A percentile compares a stretch with the other conserved stretches of the same genome.
These are phyloP conservation scores for Chouioia cunea DNA, from an alignment of 2,888 invertebrate species.

Conservation along the genomic window DNA sequence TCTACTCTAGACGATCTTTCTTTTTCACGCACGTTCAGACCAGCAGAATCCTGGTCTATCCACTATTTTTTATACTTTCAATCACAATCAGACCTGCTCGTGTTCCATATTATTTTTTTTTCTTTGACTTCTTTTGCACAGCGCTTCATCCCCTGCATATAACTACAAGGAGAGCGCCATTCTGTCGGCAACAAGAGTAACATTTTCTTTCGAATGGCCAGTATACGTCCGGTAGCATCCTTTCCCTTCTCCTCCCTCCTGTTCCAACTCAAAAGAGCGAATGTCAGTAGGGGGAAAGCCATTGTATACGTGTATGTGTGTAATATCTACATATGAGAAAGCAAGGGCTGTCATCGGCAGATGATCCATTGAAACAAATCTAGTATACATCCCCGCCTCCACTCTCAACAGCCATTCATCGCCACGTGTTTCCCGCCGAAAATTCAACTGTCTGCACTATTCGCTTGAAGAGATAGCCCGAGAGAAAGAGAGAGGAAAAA, in stretches of 20 bases:
- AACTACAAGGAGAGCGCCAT: slow-evolving; percentile 46
- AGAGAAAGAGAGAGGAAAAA: background rate
- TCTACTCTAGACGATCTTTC: slow-evolving; percentile 8
- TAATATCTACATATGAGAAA: slow-evolving; percentile 32
- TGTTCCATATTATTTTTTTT: slow-evolving; percentile 1
- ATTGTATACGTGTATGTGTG: slow-evolving; percentile 1
- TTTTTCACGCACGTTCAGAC: background rate
- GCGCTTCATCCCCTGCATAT: slow-evolving; percentile 22
- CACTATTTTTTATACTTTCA: slow-evolving; percentile 19
- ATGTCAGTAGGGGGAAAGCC: slow-evolving; percentile 1
- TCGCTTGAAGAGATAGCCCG: background rate
- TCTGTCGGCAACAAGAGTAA: slow-evolving; percentile 58
- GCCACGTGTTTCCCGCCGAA: slow-evolving; percentile 47
- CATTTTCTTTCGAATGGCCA: slow-evolving; percentile 52
- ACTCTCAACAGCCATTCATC: slow-evolving; percentile 43
- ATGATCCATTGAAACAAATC: slow-evolving; percentile 60
- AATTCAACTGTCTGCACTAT: slow-evolving; percentile 8
- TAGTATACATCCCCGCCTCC: slow-evolving; percentile 17
- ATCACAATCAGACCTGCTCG: background rate
- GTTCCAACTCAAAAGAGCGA: too few relatives aligned
- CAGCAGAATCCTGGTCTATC: slow-evolving; percentile 1
- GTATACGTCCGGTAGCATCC: too few relatives aligned
- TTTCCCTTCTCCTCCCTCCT: too few relatives aligned
- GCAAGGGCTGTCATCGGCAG: slow-evolving; percentile 57
- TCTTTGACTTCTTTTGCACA: background rate